phyloP scores from a whole-genome alignment of 2,888 invertebrate genomes.

The Eilema caniola region DNA sequence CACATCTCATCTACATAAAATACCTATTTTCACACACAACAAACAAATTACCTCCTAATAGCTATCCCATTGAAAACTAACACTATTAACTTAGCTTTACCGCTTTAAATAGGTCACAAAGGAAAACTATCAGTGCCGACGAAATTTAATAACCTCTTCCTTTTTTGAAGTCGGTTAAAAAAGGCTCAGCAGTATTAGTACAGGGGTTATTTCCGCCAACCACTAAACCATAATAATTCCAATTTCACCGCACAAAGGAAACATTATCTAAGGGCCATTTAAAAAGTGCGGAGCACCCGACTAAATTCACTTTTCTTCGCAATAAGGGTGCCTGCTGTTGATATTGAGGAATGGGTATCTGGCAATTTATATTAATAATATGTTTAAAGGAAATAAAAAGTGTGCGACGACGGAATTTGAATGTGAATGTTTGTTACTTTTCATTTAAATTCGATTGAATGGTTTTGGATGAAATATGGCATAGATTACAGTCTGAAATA shows the following conservation, averaged over 20 bases:
- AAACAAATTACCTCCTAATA: background rate
- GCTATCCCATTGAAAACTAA: background rate
- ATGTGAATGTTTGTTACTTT: background rate
- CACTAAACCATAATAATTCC: slow-evolving; percentile 70
- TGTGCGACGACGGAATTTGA: background rate
- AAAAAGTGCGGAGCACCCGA: slow-evolving; percentile 47
- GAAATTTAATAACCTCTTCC: background rate
- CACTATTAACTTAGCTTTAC: background rate
- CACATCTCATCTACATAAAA: too few species aligned
- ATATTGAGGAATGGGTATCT: slow-evolving; percentile 31
- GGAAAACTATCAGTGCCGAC: background rate
- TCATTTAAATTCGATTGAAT: too few species aligned
- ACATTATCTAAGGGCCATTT: slow-evolving; percentile 63
- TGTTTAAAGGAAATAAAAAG: background rate
- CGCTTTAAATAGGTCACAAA: background rate
- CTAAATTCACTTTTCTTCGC: slow-evolving; percentile 49
- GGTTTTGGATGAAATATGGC: too few species aligned
- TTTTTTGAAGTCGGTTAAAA: slow-evolving; percentile 6
- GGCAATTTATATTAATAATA: slow-evolving; percentile 10
- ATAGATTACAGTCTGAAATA: too few species aligned
- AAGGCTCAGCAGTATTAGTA: slow-evolving; percentile 38
- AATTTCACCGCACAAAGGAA: slow-evolving; percentile 70
- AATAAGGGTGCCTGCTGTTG: slow-evolving; percentile 30
- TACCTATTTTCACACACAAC: background rate
- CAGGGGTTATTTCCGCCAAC: slow-evolving; percentile 56